Percentiles rank a stretch among this genome's conserved stretches.
These are phyloP conservation scores for Silurus lanzhouensis DNA, from an alignment of 2,797 vertebrate genomes.

Conservation along the genomic window DNA sequence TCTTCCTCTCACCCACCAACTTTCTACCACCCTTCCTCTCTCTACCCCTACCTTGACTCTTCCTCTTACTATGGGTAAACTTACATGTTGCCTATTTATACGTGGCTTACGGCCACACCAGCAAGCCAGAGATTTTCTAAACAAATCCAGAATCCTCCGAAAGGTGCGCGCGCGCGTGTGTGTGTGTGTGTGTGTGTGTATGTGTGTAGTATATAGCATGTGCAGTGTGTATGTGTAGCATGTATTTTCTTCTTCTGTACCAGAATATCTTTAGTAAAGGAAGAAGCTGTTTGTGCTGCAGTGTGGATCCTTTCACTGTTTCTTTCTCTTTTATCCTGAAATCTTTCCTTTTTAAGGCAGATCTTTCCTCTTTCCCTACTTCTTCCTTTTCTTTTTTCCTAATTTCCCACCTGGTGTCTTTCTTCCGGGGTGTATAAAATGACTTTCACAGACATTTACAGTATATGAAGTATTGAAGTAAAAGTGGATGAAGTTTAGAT, in stretches of 20 bases:
- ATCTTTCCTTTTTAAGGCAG: neutral
- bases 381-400: neutral
- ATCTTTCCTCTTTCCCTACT: neutral
- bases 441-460: neutral
- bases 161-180: neutral
- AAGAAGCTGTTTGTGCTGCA: neutral
- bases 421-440: neutral
- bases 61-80: too few relatives aligned
- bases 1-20: too few relatives aligned
- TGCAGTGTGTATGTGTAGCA: neutral
- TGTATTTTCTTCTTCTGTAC: neutral
- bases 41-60: too few relatives aligned
- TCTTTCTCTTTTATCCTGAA: neutral
- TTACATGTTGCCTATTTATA: too few relatives aligned
- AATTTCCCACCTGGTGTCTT: neutral
- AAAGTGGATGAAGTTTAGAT: conserved; percentile 15
- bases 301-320: neutral
- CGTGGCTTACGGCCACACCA: neutral
- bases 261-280: neutral
- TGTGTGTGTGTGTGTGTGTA: too few relatives aligned
- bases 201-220: too few relatives aligned
- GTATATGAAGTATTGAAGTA: conserved; percentile 27
- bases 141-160: neutral
- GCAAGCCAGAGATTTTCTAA: neutral
- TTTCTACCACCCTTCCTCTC: too few relatives aligned